Base-by-base conservation (phyloP, 2,888 invertebrate genomes). In the Meloe dianella region DNA sequence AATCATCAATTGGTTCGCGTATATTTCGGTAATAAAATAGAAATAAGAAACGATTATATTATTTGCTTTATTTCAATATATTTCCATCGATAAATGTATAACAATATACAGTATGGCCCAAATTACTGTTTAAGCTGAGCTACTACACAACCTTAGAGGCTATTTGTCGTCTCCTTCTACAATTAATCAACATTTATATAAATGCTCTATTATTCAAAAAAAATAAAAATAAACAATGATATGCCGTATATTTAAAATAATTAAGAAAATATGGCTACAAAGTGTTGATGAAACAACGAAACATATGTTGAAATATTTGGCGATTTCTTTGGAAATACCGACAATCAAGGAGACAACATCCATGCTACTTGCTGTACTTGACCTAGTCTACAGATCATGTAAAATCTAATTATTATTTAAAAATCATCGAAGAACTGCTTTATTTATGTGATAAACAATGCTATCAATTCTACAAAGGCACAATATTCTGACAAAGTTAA, bases 51-150 rank as follows among this genome's bases (percentile, higher is more conserved):
- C 32, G 7, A 32, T 20, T 47, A 27, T 20, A 10, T 24, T 4
- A 1, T 54, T 38, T 32, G 9, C 22, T 58, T 32, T 22, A 38
- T 38, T 38, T 24, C 24, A 24, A 32, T 60, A 58, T 67, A 63
- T 68, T 69, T 80, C 80, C 80, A 82, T 80, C 79, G 79, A 82
- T 79, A 60, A 17, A n/a, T n/a, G n/a, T 41, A 73, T 82, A 81
- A 82, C 82, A 80, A 82, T 83, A 82, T 82, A 82, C 82, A 82
- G 70, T 79, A 78, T 78, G 79, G 72, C 73, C 77, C 72, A 78
- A 80, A 75, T 75, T 73, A 75, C 77, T 72, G 71, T 74, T 72
- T 75, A 81, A 80, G 81, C 81, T 74, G 75, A 74, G 74, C 74
- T 77, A 77, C 80, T 80, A 81, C 79, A 80, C 80, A 81, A 81